These are phyloP conservation scores for Triops longicaudatus DNA, from an alignment of 1,140 invertebrate genomes.

Conservation along the genomic window DNA sequence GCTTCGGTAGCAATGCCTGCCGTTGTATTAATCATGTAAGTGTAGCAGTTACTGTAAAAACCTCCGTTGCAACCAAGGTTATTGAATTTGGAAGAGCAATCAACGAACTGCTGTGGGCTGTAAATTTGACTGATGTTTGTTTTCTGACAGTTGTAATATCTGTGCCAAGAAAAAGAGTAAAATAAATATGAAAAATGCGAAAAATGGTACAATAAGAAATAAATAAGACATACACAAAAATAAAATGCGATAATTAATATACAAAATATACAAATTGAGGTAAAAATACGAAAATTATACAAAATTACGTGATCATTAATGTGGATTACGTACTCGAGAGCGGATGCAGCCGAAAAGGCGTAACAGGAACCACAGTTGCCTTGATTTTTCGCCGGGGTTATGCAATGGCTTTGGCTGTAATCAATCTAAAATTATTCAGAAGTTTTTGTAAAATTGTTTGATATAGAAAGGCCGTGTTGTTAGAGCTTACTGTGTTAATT, in stretches of 20 bases:
- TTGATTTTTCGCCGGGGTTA: conserved; percentile 31
- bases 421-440: conserved; percentile 16
- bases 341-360: conserved; percentile 36
- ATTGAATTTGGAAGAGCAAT: conserved; percentile 51
- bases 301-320: background rate
- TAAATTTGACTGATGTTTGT: background rate
- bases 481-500: background rate
- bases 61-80: background rate
- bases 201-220: too few relatives aligned
- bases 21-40: background rate
- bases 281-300: background rate
- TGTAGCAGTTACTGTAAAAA: background rate
- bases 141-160: conserved; percentile 15
- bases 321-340: conserved; percentile 30
- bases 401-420: conserved; percentile 17
- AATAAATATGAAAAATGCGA: too few relatives aligned
- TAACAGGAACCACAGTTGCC: conserved; percentile 40
- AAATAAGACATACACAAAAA: too few relatives aligned
- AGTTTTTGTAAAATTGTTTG: background rate
- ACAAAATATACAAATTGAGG: background rate
- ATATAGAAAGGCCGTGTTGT: background rate
- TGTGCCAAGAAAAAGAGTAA: background rate
- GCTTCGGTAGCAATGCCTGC: background rate
- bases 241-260: background rate
- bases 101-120: conserved; percentile 16